Percentiles rank a stretch among this genome's conserved stretches.
Evolutionary conservation across 23 tunicate genomes (phyloP).

Genomic region (Styela clava): DNA sequence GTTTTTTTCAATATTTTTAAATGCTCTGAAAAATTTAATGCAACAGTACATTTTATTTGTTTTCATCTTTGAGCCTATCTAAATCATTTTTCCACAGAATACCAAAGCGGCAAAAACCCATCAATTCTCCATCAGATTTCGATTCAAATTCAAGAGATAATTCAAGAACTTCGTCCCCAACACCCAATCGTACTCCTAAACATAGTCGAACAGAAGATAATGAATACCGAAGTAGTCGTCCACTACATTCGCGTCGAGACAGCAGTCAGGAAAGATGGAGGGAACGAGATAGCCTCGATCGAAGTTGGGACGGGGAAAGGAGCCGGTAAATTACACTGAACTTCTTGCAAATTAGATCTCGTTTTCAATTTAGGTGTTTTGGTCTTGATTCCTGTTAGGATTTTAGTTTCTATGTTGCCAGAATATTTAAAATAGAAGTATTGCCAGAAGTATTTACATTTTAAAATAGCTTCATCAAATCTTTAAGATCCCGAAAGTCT

Average conservation of each 20-base stretch:
- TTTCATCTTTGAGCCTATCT: neutral
- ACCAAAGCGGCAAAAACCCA: constrained; percentile 43
- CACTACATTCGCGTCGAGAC: neutral
- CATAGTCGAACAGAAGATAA: constrained; percentile 15
- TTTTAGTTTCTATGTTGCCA: too few relatives aligned
- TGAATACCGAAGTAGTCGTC: neutral
- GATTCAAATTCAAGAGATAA: constrained; percentile 18
- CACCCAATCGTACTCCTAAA: constrained; percentile 11
- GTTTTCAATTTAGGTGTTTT: too few relatives aligned
- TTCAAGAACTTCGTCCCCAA: constrained; percentile 25
- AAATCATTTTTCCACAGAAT: constrained; percentile 29
- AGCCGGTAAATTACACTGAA: neutral
- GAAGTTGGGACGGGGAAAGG: constrained; percentile 8
- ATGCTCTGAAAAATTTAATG: neutral
- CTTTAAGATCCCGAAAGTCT: too few relatives aligned
- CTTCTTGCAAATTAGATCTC: too few relatives aligned
- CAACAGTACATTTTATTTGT: too few relatives aligned
- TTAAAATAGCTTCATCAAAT: too few relatives aligned
- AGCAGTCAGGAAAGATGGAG: constrained; percentile 19
- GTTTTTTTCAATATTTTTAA: too few relatives aligned
- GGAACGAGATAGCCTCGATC: constrained; percentile 6
- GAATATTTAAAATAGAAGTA: too few relatives aligned
- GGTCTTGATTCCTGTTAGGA: too few relatives aligned
- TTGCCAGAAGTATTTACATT: too few relatives aligned
- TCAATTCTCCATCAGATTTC: neutral